A percentile compares a stretch with the other conserved stretches of the same genome.
phyloP scores from a whole-genome alignment of 2,113 vertebrate genomes.

The Lasiurus cinereus region DNA sequence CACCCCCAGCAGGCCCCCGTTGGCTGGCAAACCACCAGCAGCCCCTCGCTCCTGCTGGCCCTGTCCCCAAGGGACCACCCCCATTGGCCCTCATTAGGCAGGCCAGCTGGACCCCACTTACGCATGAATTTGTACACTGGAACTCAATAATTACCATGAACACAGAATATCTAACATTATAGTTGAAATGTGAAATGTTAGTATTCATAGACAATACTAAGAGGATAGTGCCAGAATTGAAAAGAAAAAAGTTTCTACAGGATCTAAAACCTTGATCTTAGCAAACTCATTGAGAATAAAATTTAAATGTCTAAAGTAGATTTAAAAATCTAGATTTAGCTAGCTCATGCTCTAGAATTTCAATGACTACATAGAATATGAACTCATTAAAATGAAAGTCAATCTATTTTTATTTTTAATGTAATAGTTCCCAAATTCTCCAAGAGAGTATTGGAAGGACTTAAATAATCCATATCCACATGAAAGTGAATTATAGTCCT shows the following conservation, averaged over 20 bases:
- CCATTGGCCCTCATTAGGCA: no score
- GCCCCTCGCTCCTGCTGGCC: no score
- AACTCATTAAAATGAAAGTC: constrained; percentile 55
- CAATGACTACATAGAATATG: not conserved
- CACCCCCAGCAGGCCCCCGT: no score
- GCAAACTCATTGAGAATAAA: constrained; percentile 43
- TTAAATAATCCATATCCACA: constrained; percentile 21
- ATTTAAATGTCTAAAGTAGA: not conserved
- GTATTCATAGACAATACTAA: no score
- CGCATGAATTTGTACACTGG: no score
- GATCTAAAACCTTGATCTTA: constrained; percentile 48
- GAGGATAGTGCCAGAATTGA: not conserved
- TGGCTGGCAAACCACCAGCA: no score
- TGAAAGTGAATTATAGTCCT: constrained; percentile 11
- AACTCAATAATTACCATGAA: no score
- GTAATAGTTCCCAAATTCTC: constrained; percentile 35
- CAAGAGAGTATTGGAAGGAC: not conserved
- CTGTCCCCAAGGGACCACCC: no score
- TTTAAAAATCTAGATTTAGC: constrained; percentile 51
- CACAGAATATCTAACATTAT: no score
- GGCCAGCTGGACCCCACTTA: no score
- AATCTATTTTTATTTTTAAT: constrained; percentile 68
- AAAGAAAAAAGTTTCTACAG: constrained; percentile 29
- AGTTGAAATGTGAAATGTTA: no score
- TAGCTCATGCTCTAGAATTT: constrained; percentile 5